phyloP scores from a whole-genome alignment of 2,113 vertebrate species.

The Oncorhynchus tshawytscha region DNA sequence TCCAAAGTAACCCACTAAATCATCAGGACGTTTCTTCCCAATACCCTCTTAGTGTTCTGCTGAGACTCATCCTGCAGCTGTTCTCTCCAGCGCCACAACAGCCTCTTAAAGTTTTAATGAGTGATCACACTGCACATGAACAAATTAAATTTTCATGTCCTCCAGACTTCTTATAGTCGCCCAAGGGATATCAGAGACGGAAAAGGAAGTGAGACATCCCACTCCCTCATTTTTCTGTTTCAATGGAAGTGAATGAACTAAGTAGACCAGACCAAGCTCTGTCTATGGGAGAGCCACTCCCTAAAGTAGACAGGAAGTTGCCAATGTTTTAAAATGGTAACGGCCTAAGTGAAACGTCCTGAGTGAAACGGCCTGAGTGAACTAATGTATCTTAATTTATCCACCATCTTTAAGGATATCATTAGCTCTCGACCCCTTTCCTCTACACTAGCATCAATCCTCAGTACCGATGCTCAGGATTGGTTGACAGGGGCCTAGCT shows the following conservation, averaged over 20 bases:
- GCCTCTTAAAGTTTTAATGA: slow-evolving; percentile 62
- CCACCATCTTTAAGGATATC: slow-evolving; percentile 44
- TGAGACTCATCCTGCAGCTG: neutral
- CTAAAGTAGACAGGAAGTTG: too few species aligned
- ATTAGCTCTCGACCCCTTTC: slow-evolving; percentile 60
- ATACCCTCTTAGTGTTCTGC: slow-evolving; percentile 4
- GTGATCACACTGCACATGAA: slow-evolving; percentile 59
- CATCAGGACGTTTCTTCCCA: slow-evolving; percentile 27
- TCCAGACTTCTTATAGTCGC: slow-evolving; percentile 55
- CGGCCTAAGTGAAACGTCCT: too few species aligned
- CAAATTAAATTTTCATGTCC: slow-evolving; percentile 66
- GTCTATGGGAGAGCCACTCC: too few species aligned
- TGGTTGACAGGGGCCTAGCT: slow-evolving; percentile 29
- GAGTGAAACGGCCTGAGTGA: too few species aligned
- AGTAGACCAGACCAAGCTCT: too few species aligned
- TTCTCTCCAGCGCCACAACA: slow-evolving; percentile 47
- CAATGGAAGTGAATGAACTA: too few species aligned
- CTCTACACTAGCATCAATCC: slow-evolving; percentile 49
- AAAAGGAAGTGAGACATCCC: too few species aligned
- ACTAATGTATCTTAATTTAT: too few species aligned
- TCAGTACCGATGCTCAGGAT: neutral
- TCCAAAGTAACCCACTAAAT: slow-evolving; percentile 43
- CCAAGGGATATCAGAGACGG: slow-evolving; percentile 9
- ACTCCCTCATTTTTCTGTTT: too few species aligned
- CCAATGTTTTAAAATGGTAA: too few species aligned